These are phyloP conservation scores for Sanderia malayensis DNA, from an alignment of 30 jellyfish, hydroid and myxozoan genomes.

Conservation along the genomic window DNA sequence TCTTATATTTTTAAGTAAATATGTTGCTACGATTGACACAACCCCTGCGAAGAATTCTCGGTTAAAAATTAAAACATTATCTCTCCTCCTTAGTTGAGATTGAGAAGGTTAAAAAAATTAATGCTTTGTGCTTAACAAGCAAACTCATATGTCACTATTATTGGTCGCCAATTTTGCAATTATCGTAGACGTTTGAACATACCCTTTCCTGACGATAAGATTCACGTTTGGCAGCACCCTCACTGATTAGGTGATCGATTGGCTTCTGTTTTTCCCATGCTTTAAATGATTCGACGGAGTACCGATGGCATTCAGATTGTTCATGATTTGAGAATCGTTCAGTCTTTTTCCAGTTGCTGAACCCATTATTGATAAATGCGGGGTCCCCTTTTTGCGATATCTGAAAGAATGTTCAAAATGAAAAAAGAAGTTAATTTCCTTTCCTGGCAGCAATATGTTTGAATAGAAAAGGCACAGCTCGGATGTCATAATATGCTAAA, in stretches of 20 bases:
- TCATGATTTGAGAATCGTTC: constrained; percentile 14
- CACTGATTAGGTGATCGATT: constrained; percentile 6
- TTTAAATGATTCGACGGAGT: constrained; percentile 9
- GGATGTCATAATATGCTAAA: not conserved
- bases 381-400: constrained; percentile 15
- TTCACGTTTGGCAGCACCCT: constrained; percentile 4
- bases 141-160: too few relatives aligned
- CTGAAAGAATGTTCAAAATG: not conserved
- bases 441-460: not conserved
- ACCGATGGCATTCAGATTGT: constrained; percentile 4
- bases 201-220: constrained; percentile 20
- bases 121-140: too few relatives aligned
- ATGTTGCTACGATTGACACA: not conserved
- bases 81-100: not conserved
- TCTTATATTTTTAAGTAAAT: not conserved
- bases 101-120: not conserved
- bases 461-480: not conserved
- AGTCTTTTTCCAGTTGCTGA: constrained; percentile 17
- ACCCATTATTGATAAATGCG: constrained; percentile 13
- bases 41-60: not conserved
- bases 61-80: not conserved
- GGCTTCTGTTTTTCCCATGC: constrained; percentile 21
- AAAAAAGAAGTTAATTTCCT: too few relatives aligned
- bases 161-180: too few relatives aligned
- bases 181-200: too few relatives aligned